phyloP scores from a whole-genome alignment of 2,797 vertebrate genomes.

The Helicolenus hilgendorfi region DNA sequence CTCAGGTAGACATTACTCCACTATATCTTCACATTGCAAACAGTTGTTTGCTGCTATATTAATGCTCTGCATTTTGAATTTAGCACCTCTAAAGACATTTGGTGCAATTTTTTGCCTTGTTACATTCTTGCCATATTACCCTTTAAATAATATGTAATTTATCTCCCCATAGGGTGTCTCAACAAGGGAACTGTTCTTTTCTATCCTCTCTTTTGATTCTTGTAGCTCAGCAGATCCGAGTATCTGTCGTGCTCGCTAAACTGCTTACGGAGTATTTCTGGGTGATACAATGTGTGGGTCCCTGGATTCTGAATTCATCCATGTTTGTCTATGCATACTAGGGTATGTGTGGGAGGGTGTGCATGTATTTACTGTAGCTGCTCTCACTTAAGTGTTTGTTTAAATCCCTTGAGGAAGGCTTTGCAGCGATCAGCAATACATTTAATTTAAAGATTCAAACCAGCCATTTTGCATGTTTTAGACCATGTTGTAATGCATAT shows the following conservation, averaged over 20 bases:
- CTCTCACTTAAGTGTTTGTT: background rate
- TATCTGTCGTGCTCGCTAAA: background rate
- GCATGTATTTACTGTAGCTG: constrained; percentile 3
- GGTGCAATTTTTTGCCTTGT: background rate
- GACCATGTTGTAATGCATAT: background rate
- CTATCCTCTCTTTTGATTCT: background rate
- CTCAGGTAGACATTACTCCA: background rate
- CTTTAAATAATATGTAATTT: background rate
- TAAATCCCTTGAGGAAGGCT: background rate
- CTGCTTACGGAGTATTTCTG: constrained; percentile 6
- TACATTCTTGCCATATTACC: background rate
- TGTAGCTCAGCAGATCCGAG: background rate
- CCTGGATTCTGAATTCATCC: background rate
- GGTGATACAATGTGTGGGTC: constrained; percentile 14
- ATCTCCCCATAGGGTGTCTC: background rate
- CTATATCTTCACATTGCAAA: background rate
- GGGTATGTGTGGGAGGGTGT: constrained; percentile 10
- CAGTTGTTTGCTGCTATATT: too few relatives aligned
- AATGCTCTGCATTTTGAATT: too few relatives aligned
- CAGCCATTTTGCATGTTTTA: background rate
- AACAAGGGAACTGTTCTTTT: background rate
- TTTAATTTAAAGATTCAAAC: background rate
- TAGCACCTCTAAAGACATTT: background rate
- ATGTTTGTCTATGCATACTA: background rate
- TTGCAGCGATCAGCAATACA: constrained; percentile 4